phyloP scores from a whole-genome alignment of 2,113 vertebrate species.

The Nannobrachium achirus region DNA sequence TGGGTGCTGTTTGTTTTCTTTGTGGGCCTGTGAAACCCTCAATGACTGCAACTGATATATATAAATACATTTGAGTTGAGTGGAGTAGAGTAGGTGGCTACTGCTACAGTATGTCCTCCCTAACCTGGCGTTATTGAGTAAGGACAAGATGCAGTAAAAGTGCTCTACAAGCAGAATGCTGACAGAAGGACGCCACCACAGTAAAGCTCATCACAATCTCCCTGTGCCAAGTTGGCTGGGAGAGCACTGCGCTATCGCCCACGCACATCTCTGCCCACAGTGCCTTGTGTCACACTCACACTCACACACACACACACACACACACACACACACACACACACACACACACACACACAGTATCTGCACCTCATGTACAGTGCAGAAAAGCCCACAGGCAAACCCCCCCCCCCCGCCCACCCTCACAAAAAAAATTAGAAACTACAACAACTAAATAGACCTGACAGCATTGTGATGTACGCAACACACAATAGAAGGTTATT shows the following conservation, averaged over 20 bases:
- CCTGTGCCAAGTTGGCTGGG: constrained; percentile 71
- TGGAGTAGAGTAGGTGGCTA: too few species aligned
- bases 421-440: not conserved
- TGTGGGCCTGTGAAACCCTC: too few species aligned
- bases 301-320: constrained; percentile 8
- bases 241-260: constrained; percentile 62
- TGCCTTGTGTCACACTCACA: not conserved
- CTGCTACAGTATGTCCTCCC: too few species aligned
- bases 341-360: constrained; percentile 61
- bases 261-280: constrained; percentile 13
- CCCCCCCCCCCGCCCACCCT: too few species aligned
- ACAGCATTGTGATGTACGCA: not conserved
- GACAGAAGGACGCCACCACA: constrained; percentile 68
- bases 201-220: constrained; percentile 52
- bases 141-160: constrained; percentile 34
- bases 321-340: constrained; percentile 3
- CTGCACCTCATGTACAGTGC: constrained; percentile 57
- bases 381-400: constrained; percentile 16
- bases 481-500: not conserved
- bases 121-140: constrained; percentile 7
- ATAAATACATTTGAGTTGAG: too few species aligned
- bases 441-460: not conserved
- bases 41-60: too few species aligned
- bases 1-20: too few species aligned
- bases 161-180: constrained; percentile 36